Evolutionary conservation across 1,140 invertebrate genomes (phyloP), one percentile per base, ranked within the genome.

Genomic region (Subanguina moxae): DNA sequence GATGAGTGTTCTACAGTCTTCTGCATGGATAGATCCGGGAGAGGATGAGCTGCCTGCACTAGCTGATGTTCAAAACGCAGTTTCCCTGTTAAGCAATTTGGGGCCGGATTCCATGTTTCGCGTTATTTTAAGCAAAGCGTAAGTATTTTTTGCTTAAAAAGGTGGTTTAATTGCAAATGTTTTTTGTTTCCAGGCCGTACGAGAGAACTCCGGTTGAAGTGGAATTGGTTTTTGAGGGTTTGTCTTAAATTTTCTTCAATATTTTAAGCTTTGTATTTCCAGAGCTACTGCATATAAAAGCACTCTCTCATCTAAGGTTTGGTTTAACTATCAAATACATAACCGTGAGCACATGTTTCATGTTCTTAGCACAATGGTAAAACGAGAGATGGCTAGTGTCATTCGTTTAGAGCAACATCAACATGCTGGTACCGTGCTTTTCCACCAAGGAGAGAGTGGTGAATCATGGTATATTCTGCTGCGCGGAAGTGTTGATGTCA

Each of bases 381-480:
- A 91, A 83, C 84, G 89, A 65, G 90, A 92, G 84, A 82, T 92
- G 61, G 89, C 90, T 48, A 87, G 87, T 62, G 89, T 91, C 65
- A 87, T 92, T 64, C 86, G 90, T 69, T 91, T 91, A 82, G 91
- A 92, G 84, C 88, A 89, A 19, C 90, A 91, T 84, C 86, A 88
- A n/a, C 87, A 88, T 79, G 86, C 88, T 45, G 89, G 89, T 57
- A 90, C 89, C 69, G 88, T 90, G 58, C 86, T 92, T 77, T 93
- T 93, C 83, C 90, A 90, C 81, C 91, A 92, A 85, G 91, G 91
- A 48, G 90, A 92, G 80, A 89, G 90, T 82, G 91, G 90, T n/a
- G 87, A 89, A 71, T 90, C 89, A 25, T 92, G 91, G 91, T 92
- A 91, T 84, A 90, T 92, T 19, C n/a, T 61, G n/a, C 38, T 30